Conservation (phyloP, 2,888 invertebrate species). For the Priocnemis perturbator region DNA sequence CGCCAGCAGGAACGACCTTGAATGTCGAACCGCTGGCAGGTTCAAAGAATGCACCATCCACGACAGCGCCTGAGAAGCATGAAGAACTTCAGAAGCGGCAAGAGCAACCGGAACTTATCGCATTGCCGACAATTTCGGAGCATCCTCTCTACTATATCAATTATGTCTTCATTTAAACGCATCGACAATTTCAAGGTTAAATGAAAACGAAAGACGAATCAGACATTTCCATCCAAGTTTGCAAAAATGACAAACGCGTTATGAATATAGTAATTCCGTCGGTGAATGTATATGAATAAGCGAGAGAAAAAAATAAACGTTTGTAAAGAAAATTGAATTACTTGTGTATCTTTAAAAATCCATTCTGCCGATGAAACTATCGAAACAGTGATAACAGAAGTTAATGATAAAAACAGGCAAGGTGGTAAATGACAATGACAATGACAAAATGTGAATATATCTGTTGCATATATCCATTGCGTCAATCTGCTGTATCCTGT, state of each 20-base stretch:
- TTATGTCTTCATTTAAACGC: constrained; percentile 18
- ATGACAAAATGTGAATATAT: constrained; percentile 40
- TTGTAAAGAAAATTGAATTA: too few species aligned
- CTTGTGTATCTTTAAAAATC: too few species aligned
- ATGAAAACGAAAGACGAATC: too few species aligned
- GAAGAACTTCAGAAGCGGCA: neutral
- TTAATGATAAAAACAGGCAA: constrained; percentile 18
- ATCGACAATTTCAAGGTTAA: too few species aligned
- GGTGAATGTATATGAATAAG: too few species aligned
- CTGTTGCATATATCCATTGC: constrained; percentile 37
- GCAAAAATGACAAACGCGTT: too few species aligned
- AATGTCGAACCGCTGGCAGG: neutral
- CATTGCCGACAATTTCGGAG: neutral
- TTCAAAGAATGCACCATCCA: neutral
- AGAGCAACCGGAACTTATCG: neutral
- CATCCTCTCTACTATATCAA: constrained; percentile 12
- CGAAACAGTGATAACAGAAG: too few species aligned
- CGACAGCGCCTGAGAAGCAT: neutral
- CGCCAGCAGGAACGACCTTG: constrained; percentile 29
- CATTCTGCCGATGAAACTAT: too few species aligned
- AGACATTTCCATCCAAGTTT: too few species aligned
- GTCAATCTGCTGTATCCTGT: constrained; percentile 39
- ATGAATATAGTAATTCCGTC: too few species aligned
- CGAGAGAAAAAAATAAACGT: too few species aligned
- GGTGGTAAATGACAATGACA: constrained; percentile 25